These are phyloP conservation scores for Drosophila hamatofila DNA, from an alignment of 2,888 invertebrate genomes.

Conservation along the genomic window DNA sequence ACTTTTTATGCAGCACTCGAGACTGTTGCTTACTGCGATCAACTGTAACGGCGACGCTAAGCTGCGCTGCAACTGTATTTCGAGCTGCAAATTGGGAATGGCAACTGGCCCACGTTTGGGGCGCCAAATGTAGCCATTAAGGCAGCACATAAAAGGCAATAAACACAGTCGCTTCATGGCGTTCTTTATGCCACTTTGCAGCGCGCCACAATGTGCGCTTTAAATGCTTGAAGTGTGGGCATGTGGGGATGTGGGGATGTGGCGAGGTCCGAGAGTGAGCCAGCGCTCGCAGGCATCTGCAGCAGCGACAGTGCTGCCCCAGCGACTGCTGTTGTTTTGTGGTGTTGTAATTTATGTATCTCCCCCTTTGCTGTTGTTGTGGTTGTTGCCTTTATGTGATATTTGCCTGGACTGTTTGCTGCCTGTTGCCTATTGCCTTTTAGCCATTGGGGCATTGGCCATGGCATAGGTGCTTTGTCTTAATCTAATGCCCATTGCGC, in stretches of 20 bases:
- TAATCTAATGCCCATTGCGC: conserved; percentile 62
- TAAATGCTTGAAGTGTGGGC: conserved; percentile 38
- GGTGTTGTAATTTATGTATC: conserved; percentile 59
- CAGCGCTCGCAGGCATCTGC: not conserved
- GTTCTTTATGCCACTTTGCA: conserved; percentile 70
- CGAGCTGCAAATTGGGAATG: conserved; percentile 30
- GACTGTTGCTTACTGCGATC: conserved; percentile 47
- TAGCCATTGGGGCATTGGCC: conserved; percentile 30
- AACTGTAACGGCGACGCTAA: conserved; percentile 10
- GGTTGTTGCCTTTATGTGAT: conserved; percentile 40
- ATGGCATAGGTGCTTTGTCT: conserved; percentile 69
- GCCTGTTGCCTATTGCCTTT: conserved; percentile 39
- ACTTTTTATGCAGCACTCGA: conserved; percentile 18
- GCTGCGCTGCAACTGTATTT: conserved; percentile 22
- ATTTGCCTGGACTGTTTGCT: conserved; percentile 29
- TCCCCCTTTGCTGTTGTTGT: conserved; percentile 5
- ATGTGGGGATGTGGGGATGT: not conserved
- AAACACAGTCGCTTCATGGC: conserved; percentile 59
- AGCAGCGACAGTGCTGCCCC: not conserved
- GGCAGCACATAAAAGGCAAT: conserved; percentile 72
- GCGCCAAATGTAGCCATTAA: conserved; percentile 69
- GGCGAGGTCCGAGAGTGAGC: not conserved
- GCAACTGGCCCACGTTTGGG: conserved; percentile 8
- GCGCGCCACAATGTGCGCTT: conserved; percentile 53
- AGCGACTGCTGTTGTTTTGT: conserved; percentile 19